Evolutionary conservation across 1,140 invertebrate genomes (phyloP), one percentile per base, ranked within the genome.

Genomic region (Diabrotica undecimpunctata): DNA sequence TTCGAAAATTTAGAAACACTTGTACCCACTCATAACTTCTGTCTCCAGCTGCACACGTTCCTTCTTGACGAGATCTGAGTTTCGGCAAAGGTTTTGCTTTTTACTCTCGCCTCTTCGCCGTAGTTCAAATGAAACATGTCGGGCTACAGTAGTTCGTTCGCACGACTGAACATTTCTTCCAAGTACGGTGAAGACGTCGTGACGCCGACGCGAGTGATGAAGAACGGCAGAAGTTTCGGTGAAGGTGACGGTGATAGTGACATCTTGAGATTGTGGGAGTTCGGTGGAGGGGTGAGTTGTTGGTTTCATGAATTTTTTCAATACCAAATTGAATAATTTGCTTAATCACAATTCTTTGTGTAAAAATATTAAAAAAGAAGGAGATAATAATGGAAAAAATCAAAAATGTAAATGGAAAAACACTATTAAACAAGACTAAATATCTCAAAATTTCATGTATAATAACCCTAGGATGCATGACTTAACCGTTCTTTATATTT

Each of bases 241-340:
- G n/a, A 12, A 14, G 35, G 10, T 11, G 46, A 50, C 14, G 46
- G 12, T 13, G 52, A 37, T 13, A 46, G 6, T 39, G 14, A 11
- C 39, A 54, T 58, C 4, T 8, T 54, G 41, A 54, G 54, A 50
- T 37, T 53, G 65, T 66, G 65, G 65, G 59, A 66, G 54, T 53
- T 36, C 38, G 12, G 25, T 50, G 59, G 54, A 37, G 65, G 54
- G 41, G 65, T 66, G 39, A 66, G 58, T 66, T 50, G 51, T 25
- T 25, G 25, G 1, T 25, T 25, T 4, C 4, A 25, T 25, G 25
- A 25, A 25, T 25, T 25, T 25, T 25, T 25, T 25, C 25, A 2
- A 25, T 25, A 1, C 1, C 4, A 25, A 25, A 25, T 4, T 25
- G 25, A 25, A 25, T 25, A 2, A 25, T 1, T 25, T 2, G 1